These are phyloP conservation scores for Hirtodrosophila confusa DNA, from an alignment of 2,888 invertebrate species.

Conservation along the genomic window DNA sequence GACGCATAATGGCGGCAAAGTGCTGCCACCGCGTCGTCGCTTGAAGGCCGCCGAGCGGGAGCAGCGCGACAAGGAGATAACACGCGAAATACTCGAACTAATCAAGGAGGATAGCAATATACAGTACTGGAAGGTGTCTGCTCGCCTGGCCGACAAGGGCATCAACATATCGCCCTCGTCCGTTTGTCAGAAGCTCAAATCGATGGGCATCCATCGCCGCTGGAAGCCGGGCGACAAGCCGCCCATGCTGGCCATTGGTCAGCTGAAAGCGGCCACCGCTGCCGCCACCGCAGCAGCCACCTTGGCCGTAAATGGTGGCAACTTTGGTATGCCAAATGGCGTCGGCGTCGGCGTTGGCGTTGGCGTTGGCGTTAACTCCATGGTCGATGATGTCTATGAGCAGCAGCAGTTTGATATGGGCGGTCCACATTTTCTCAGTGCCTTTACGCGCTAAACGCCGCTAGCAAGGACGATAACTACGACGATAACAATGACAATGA, in stretches of 20 bases:
- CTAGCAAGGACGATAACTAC: conserved; percentile 6
- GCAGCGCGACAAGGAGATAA: conserved; percentile 82
- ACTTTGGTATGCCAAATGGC: conserved; percentile 46
- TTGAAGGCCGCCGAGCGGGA: conserved; percentile 82
- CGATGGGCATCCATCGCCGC: conserved; percentile 83
- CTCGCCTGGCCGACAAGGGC: conserved; percentile 83
- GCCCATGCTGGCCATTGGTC: conserved; percentile 80
- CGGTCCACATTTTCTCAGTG: conserved; percentile 83
- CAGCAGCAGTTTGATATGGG: conserved; percentile 83
- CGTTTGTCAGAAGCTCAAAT: conserved; percentile 83
- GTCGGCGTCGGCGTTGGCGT: conserved; percentile 32
- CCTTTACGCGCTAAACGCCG: conserved; percentile 79
- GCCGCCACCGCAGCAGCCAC: conserved; percentile 17
- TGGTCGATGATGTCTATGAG: conserved; percentile 74
- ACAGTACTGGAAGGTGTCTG: conserved; percentile 84
- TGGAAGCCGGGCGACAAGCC: conserved; percentile 84
- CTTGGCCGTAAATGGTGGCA: conserved; percentile 47
- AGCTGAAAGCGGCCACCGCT: conserved; percentile 71
- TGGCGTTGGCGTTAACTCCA: neutral
- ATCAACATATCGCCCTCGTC: conserved; percentile 83
- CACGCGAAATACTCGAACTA: conserved; percentile 82
- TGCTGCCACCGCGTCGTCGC: conserved; percentile 77
- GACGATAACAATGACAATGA: conserved; percentile 9
- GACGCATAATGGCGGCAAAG: conserved; percentile 40
- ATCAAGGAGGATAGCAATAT: conserved; percentile 83